These are phyloP conservation scores for Uria lomvia DNA, from an alignment of 2,113 vertebrate species.

Conservation along the genomic window DNA sequence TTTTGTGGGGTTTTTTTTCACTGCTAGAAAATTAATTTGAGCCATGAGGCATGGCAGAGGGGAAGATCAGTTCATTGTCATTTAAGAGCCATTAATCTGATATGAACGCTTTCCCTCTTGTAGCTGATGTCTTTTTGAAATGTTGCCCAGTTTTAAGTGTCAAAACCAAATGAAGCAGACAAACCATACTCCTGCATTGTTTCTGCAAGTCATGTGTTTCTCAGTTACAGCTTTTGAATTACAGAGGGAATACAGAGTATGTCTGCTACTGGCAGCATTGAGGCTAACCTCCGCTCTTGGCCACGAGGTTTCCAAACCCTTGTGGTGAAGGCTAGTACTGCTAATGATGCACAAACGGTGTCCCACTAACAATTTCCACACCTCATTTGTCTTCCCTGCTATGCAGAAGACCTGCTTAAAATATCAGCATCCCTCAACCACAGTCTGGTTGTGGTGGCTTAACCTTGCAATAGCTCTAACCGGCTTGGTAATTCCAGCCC, in stretches of 20 bases:
- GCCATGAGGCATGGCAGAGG: background rate
- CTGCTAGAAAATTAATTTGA: background rate
- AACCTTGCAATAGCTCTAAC: background rate
- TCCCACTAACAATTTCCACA: background rate
- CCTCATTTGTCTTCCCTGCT: background rate
- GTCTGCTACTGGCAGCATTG: background rate
- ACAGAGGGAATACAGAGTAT: background rate
- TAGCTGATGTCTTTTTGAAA: background rate
- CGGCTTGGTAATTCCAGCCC: slow-evolving; percentile 38
- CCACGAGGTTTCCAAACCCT: background rate
- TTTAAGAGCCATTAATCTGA: background rate
- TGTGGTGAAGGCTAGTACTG: background rate
- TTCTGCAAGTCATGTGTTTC: background rate
- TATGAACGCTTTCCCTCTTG: background rate
- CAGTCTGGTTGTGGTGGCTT: background rate
- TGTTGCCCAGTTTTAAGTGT: background rate
- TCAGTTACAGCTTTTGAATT: background rate
- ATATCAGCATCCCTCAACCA: background rate
- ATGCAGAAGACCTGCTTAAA: background rate
- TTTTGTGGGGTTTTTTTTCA: background rate
- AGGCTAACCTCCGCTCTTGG: background rate
- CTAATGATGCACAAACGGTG: background rate
- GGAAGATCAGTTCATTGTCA: background rate
- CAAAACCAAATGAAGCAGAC: background rate
- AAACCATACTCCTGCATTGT: background rate